phyloP scores from a whole-genome alignment of 2,113 vertebrate genomes.

The Callionymus lyra region DNA sequence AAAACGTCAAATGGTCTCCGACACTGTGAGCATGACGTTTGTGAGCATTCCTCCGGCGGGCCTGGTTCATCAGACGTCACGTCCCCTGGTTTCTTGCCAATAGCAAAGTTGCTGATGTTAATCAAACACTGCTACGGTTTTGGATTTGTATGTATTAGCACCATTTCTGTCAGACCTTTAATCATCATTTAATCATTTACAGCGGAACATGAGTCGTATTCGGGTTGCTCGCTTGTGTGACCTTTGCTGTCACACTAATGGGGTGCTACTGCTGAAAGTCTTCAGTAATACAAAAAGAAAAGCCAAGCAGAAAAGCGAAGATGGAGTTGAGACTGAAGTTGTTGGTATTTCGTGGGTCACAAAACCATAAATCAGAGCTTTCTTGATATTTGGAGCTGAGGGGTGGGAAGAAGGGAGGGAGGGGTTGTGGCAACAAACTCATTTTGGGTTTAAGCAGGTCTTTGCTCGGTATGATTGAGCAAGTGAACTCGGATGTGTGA shows the following conservation, averaged over 20 bases:
- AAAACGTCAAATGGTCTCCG: no score
- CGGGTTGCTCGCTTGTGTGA: not conserved
- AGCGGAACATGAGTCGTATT: not conserved
- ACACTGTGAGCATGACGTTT: no score
- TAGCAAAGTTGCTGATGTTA: no score
- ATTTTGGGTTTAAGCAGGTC: constrained; percentile 62
- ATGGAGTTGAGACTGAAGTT: constrained; percentile 41
- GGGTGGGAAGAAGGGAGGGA: constrained; percentile 21
- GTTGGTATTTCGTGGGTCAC: constrained; percentile 62
- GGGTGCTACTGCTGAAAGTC: not conserved
- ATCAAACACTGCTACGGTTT: no score
- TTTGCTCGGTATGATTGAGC: constrained; percentile 55
- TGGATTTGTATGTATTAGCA: no score
- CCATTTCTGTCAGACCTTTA: no score
- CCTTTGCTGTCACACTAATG: no score
- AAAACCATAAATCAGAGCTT: constrained; percentile 44
- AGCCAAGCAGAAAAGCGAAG: constrained; percentile 10
- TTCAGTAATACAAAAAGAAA: not conserved
- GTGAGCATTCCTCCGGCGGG: no score
- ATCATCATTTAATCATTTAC: no score
- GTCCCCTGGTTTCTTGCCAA: no score
- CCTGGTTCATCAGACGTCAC: no score
- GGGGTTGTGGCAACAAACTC: constrained; percentile 49
- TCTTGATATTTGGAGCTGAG: constrained; percentile 36
- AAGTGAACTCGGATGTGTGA: constrained; percentile 50